Evolutionary conservation across 37 sponge, comb jelly and placozoan species (phyloP).

Genomic region (Geodia barretti): DNA sequence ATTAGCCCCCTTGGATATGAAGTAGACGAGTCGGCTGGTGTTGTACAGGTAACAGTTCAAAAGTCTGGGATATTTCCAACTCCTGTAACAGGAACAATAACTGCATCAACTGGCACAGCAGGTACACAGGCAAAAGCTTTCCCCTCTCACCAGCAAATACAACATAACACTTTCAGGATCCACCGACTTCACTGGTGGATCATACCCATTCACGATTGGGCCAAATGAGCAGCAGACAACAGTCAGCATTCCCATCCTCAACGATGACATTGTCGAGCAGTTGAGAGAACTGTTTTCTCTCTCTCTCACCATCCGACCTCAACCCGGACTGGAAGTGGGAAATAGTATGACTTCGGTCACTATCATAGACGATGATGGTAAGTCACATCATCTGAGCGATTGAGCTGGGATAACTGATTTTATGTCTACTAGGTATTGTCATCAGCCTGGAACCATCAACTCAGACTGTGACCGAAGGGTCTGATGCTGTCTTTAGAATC

Average conservation of each 20-base stretch:
- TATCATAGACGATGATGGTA: not conserved
- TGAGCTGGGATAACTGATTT: not conserved
- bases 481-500: not conserved
- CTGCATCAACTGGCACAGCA: not conserved
- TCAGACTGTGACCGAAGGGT: not conserved
- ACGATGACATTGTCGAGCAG: not conserved
- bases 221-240: not conserved
- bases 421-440: not conserved
- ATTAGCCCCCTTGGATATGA: not conserved
- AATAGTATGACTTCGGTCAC: not conserved
- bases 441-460: not conserved
- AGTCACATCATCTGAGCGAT: not conserved
- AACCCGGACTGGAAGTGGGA: not conserved
- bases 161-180: not conserved
- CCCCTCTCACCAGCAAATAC: not conserved
- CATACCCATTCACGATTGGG: not conserved
- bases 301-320: not conserved
- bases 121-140: not conserved
- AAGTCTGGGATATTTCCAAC: not conserved
- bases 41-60: not conserved
- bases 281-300: not conserved
- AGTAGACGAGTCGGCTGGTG: not conserved
- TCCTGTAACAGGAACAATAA: not conserved
- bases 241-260: not conserved
- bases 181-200: not conserved